A percentile compares a stretch with the other conserved stretches of the same genome.
Evolutionary conservation across 2,888 invertebrate genomes (phyloP).

Genomic region (Pecten maximus): DNA sequence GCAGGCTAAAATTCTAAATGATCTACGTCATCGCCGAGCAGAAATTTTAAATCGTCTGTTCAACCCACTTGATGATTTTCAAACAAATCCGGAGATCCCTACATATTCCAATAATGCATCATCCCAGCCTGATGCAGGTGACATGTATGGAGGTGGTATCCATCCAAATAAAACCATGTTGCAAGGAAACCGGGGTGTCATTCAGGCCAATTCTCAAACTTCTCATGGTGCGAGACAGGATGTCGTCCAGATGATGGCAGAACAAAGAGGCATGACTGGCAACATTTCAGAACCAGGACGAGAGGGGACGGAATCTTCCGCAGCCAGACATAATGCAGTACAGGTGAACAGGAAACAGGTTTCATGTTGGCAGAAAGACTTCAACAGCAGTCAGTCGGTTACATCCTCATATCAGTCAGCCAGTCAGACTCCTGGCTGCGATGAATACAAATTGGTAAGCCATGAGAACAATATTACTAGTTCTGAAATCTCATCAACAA

Average conservation of each 20-base stretch:
- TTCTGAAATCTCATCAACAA: not conserved
- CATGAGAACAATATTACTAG: not conserved
- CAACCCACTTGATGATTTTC: conserved; percentile 35
- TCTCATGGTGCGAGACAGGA: not conserved
- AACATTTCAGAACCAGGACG: not conserved
- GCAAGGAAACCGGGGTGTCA: not conserved
- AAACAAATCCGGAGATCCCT: not conserved
- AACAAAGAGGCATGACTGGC: not conserved
- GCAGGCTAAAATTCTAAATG: conserved; percentile 48
- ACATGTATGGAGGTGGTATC: not conserved
- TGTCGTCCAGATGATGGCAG: not conserved
- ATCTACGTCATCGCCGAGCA: conserved; percentile 49
- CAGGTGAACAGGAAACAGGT: not conserved
- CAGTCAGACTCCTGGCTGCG: not conserved
- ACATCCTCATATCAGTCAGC: not conserved
- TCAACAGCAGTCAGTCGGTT: not conserved
- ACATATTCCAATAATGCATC: not conserved
- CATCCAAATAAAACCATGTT: not conserved
- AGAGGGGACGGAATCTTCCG: not conserved
- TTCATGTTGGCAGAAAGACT: not conserved
- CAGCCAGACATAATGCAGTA: not conserved
- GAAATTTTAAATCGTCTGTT: conserved; percentile 48
- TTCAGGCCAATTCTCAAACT: not conserved
- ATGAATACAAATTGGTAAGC: not conserved
- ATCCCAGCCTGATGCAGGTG: not conserved